Conservation (phyloP, 2,797 vertebrate species). For the Gadopsis bispinosus region DNA sequence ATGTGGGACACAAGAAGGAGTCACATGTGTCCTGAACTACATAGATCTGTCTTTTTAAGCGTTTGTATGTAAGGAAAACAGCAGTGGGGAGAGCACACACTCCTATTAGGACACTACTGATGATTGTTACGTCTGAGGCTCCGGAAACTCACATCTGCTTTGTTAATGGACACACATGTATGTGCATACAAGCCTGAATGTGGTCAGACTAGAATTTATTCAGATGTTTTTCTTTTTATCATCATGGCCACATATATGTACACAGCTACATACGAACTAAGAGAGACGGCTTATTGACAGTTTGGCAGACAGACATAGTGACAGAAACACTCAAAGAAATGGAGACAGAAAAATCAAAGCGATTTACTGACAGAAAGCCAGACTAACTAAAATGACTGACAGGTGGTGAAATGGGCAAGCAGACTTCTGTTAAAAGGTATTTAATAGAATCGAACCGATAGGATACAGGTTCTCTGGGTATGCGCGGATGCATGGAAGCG, state of each 20-base stretch:
- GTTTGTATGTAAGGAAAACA: conserved; percentile 9
- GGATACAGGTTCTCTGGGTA: conserved; percentile 51
- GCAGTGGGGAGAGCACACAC: not conserved
- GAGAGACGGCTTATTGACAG: conserved; percentile 16
- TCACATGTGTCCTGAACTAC: conserved; percentile 21
- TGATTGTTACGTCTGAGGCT: not conserved
- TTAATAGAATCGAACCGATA: conserved; percentile 63
- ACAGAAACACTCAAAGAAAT: conserved; percentile 49
- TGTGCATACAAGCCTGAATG: not conserved
- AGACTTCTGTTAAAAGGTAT: conserved; percentile 49
- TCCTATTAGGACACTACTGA: not conserved
- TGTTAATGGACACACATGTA: not conserved
- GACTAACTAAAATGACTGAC: conserved; percentile 65
- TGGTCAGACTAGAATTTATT: not conserved
- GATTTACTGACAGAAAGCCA: conserved; percentile 50
- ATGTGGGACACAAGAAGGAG: conserved; percentile 6
- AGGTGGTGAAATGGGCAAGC: conserved; percentile 33
- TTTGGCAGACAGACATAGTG: conserved; percentile 21
- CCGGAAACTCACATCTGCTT: conserved; percentile 16
- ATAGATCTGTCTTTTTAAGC: conserved; percentile 9
- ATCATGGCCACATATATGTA: too few relatives aligned
- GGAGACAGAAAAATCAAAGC: conserved; percentile 55
- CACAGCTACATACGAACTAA: conserved; percentile 3
- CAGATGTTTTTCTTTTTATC: not conserved
- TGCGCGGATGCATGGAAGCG: conserved; percentile 55